A percentile compares a stretch with the other conserved stretches of the same genome.
Conservation (phyloP, 2,797 vertebrate genomes). For the Vespertilio murinus region DNA sequence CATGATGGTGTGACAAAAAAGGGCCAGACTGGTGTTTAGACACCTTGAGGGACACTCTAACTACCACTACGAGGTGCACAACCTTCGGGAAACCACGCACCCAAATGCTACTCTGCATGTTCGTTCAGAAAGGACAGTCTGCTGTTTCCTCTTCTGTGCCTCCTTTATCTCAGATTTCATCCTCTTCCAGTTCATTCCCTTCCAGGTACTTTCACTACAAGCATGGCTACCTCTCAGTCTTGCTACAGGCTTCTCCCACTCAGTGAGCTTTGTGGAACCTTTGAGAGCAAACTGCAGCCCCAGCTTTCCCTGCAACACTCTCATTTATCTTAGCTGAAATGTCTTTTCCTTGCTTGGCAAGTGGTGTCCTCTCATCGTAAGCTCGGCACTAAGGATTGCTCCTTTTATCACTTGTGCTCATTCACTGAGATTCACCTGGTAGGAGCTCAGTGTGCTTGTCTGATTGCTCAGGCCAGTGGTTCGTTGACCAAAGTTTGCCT, state of each 20-base stretch:
- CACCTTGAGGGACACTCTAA: not conserved
- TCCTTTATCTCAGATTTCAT: not conserved
- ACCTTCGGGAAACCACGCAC: not conserved
- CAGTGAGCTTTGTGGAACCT: not conserved
- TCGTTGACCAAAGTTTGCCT: not conserved
- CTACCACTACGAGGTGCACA: fast-evolving
- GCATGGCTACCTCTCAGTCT: not conserved
- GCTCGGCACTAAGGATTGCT: not conserved
- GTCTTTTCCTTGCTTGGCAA: not conserved
- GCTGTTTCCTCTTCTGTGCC: not conserved
- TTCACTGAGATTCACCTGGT: not conserved
- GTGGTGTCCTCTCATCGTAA: not conserved
- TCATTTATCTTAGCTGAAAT: not conserved
- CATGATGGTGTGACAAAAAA: not conserved
- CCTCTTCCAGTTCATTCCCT: not conserved
- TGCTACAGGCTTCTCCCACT: not conserved
- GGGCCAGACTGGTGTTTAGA: not conserved
- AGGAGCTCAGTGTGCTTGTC: not conserved
- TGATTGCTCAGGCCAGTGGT: not conserved
- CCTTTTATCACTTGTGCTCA: not conserved
- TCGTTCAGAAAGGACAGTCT: not conserved
- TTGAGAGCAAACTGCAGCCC: not conserved
- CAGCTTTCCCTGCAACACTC: not conserved
- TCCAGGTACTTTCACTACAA: not conserved
- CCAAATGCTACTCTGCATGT: fast-evolving